Percentiles rank a stretch among this genome's conserved stretches.
Conservation (phyloP, 2,113 vertebrate species). For the Nanorana parkeri region DNA sequence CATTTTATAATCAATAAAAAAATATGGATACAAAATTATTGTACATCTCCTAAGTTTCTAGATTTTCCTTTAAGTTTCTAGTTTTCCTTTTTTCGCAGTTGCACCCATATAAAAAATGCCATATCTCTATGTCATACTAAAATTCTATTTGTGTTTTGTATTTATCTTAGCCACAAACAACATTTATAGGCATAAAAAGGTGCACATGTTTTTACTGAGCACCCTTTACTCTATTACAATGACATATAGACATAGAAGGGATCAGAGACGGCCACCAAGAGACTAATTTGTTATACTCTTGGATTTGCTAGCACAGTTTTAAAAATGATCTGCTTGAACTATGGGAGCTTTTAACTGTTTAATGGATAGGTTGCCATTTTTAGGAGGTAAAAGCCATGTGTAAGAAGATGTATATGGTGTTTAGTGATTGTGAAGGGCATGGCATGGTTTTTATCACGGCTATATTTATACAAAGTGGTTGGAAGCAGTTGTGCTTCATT, state of each 20-base stretch:
- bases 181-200: too few relatives aligned
- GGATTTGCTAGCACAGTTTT: background rate
- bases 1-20: too few relatives aligned
- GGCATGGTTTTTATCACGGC: background rate
- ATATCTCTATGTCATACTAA: too few relatives aligned
- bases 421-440: background rate
- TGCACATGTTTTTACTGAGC: too few relatives aligned
- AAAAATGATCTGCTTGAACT: background rate
- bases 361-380: background rate
- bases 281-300: background rate
- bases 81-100: too few relatives aligned
- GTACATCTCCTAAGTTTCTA: too few relatives aligned
- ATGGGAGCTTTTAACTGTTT: background rate
- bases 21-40: too few relatives aligned
- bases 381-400: background rate
- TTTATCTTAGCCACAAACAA: too few relatives aligned
- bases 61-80: too few relatives aligned
- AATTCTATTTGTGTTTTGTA: too few relatives aligned
- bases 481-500: background rate
- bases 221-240: background rate
- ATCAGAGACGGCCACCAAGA: background rate
- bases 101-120: too few relatives aligned
- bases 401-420: background rate
- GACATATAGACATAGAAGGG: background rate
- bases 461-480: background rate